Evolutionary conservation across 2,888 invertebrate genomes (phyloP), one percentile per base, ranked within the genome.

Genomic region (Mesorhabditis sp.): DNA sequence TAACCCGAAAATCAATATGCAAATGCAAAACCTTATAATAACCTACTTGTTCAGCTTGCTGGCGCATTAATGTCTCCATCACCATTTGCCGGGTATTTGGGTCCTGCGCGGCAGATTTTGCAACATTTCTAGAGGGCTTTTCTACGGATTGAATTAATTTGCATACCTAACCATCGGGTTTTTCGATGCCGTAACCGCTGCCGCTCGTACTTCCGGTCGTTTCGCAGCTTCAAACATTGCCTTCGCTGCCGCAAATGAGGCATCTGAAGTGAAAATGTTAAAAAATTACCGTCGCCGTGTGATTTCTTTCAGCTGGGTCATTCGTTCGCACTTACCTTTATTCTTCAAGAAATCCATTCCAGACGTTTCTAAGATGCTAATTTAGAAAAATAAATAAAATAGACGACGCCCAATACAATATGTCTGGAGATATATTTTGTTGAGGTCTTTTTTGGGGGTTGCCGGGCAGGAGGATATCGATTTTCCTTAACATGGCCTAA

Each of bases 171-270:
- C 73, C 50, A 73, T 72, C 6, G 79, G 79, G 70, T 79, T 79
- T 68, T 79, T 77, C 6, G 79, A 76, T 2, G 77, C 77, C 4
- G 77, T 74, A 4, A 74, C 44, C 1, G 74, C 76, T 4, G 76
- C 72, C 45, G 73, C 74, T 45, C 76, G 72, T 45, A 77, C 72
- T 64, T 78, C 79, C 41, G 79, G 79, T 62, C 73, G 75, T 69
- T 78, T 79, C 6, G 76, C 77, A 6, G 77, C 74, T 65, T 79
- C 79, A 66, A 79, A 79, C 4, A 79, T 70, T 5, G 77, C 79
- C 45, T 74, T 73, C 4, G 77, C 77, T 4, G 77, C 77, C 0
- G 77, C 76, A 6, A 79, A 76, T 6, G 79, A 79, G 64, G 58
- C 58, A 50, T 50, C 58, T 50, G n/a, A 50, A 50, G 7, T 50